phyloP scores from a whole-genome alignment of 2,888 invertebrate genomes.

The Pherbina coryleti region DNA sequence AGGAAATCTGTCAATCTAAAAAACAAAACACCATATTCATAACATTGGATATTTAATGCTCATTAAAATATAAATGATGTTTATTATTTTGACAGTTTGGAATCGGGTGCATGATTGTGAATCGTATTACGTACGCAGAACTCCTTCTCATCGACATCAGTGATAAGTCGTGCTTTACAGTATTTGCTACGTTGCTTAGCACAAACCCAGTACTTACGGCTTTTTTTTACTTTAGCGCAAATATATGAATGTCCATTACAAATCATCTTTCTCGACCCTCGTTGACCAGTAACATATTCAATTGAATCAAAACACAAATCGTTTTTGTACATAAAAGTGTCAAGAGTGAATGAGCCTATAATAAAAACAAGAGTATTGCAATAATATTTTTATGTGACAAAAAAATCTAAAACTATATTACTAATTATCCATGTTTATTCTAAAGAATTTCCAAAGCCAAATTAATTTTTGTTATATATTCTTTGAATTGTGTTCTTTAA shows the following conservation, averaged over 20 bases:
- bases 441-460: background rate
- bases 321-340: conserved; percentile 17
- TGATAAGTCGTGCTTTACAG: conserved; percentile 63
- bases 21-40: too few relatives aligned
- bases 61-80: background rate
- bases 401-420: too few relatives aligned
- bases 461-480: background rate
- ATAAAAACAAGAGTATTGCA: conserved; percentile 29
- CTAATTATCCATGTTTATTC: too few relatives aligned
- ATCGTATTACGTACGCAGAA: conserved; percentile 56
- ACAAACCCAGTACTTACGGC: conserved; percentile 65
- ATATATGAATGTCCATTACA: conserved; percentile 59
- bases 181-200: conserved; percentile 62
- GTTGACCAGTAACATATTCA: conserved; percentile 59
- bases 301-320: conserved; percentile 46
- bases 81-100: conserved; percentile 13
- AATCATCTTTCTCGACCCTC: conserved; percentile 61
- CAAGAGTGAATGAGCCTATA: conserved; percentile 34
- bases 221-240: conserved; percentile 59
- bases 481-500: background rate
- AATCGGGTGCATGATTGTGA: conserved; percentile 57
- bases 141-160: conserved; percentile 55
- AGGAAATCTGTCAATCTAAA: too few relatives aligned
- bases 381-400: background rate
- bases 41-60: background rate